Conservation (phyloP, 2,113 vertebrate genomes). For the Nerophis lumbriciformis region DNA sequence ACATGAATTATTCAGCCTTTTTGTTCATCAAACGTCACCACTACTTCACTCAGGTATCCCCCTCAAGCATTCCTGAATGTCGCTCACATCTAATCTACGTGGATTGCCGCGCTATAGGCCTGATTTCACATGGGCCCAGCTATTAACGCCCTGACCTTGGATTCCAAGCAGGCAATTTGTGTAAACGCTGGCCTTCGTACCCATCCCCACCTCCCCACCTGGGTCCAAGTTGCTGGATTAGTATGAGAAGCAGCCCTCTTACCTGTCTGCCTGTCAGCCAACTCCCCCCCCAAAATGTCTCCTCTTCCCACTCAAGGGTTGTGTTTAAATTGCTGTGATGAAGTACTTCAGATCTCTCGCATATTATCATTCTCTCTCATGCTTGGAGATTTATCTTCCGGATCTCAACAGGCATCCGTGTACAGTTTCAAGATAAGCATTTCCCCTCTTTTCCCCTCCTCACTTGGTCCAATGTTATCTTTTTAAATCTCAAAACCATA, state of each 20-base stretch:
- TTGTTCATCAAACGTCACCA: neutral
- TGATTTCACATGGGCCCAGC: conserved; percentile 60
- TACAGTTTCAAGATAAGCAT: neutral
- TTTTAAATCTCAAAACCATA: neutral
- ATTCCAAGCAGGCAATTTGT: conserved; percentile 62
- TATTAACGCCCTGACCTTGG: conserved; percentile 67
- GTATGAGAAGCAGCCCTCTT: conserved; percentile 34
- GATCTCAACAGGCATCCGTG: conserved; percentile 1
- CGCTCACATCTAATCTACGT: conserved; percentile 42
- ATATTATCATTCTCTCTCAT: conserved; percentile 14
- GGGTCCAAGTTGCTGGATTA: conserved; percentile 26
- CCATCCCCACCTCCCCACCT: conserved; percentile 26
- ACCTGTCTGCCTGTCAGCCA: conserved; percentile 20
- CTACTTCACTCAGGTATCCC: neutral
- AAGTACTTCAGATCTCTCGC: conserved; percentile 36
- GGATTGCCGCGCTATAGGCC: conserved; percentile 55
- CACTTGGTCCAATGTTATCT: neutral
- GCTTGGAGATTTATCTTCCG: conserved; percentile 22
- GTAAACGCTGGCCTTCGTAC: conserved; percentile 42
- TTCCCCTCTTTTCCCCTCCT: no score
- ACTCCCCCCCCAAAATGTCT: conserved; percentile 10
- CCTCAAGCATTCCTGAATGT: neutral
- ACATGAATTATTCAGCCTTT: conserved; percentile 18
- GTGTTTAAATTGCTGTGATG: conserved; percentile 48
- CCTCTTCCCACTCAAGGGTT: conserved; percentile 39